Base-by-base conservation (phyloP, 2,888 invertebrate species). In the Acleris laterana region DNA sequence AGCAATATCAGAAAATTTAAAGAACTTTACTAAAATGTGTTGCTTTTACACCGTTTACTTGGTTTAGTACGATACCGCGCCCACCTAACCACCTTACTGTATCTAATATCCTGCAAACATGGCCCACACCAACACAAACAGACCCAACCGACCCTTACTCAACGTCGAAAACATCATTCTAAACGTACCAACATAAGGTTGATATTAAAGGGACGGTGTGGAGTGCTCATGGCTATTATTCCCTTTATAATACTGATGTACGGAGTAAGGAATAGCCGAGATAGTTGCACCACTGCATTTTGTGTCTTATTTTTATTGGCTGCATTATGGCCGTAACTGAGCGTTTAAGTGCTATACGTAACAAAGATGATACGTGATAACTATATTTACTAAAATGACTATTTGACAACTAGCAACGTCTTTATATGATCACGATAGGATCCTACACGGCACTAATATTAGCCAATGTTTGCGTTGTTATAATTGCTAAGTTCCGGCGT, bases 241-340 rank as follows among this genome's bases (percentile, higher is more conserved):
- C 16, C 13, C 2, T 46, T 7, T 46, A 46, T 17, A 16, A 16
- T 46, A 46, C 6, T 46, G n/a, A 46, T 46, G 46, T 17, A 46
- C 46, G 46, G 46, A 46, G 46, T 46, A 46, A 4, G 46, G 46
- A 46, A 46, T 6, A 6, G 46, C 46, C 16, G 7, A 16, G 46
- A 46, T 46, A 46, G 46, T 16, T 46, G 46, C 46, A 46, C 16
- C 46, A 46, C 32, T 32, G n/a, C 16, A 44, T 44, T 13, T 13
- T 44, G 44, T 46, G 46, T n/a, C 46, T 46, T 46, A 46, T 46
- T 46, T 46, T 46, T 46, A 46, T 46, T 44, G 9, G 32, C 32
- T 32, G 32, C 32, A 32, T 32, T 32, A 32, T 32, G 32, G 32
- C 32, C 32, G 28, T 32, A 32, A 32, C 32, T 32, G 7, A 9